These are phyloP conservation scores for Istiophorus platypterus DNA, from an alignment of 2,113 vertebrate species.

Conservation along the genomic window DNA sequence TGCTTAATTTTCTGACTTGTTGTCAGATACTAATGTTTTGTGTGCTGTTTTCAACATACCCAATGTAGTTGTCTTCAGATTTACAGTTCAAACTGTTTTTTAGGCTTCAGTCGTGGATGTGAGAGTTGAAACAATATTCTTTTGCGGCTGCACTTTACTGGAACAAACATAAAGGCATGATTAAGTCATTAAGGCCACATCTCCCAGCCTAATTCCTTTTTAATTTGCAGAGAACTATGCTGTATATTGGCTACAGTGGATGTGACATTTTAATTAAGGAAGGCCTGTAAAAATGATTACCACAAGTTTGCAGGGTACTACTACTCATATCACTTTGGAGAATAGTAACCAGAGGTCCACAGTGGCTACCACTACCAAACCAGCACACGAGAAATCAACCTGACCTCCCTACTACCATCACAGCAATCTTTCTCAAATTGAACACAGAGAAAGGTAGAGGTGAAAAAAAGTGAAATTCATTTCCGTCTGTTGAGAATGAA, in stretches of 20 bases:
- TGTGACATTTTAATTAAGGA: conserved; percentile 82
- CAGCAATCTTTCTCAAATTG: conserved; percentile 6
- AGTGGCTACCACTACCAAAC: conserved; percentile 15
- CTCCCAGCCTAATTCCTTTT: conserved; percentile 83
- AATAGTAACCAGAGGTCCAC: conserved; percentile 36
- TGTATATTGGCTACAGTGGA: conserved; percentile 67
- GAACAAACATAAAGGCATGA: conserved; percentile 76
- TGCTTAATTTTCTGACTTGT: conserved; percentile 24
- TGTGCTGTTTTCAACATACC: conserved; percentile 35
- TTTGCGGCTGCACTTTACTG: conserved; percentile 65
- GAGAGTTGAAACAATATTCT: conserved; percentile 60
- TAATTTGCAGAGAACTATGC: conserved; percentile 77
- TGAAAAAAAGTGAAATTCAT: fast-evolving
- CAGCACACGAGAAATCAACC: conserved; percentile 38
- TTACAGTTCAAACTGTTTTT: conserved; percentile 60
- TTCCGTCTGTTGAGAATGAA: neutral
- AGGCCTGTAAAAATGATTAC: conserved; percentile 73
- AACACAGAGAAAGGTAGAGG: neutral
- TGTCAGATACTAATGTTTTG: conserved; percentile 43
- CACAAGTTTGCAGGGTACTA: conserved; percentile 40
- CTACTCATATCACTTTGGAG: conserved; percentile 43
- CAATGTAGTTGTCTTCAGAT: conserved; percentile 60
- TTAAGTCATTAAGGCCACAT: conserved; percentile 84
- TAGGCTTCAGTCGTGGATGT: conserved; percentile 28
- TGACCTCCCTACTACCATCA: conserved; percentile 24